Conservation (phyloP, 1,140 invertebrate genomes). For the Radopholus similis region DNA sequence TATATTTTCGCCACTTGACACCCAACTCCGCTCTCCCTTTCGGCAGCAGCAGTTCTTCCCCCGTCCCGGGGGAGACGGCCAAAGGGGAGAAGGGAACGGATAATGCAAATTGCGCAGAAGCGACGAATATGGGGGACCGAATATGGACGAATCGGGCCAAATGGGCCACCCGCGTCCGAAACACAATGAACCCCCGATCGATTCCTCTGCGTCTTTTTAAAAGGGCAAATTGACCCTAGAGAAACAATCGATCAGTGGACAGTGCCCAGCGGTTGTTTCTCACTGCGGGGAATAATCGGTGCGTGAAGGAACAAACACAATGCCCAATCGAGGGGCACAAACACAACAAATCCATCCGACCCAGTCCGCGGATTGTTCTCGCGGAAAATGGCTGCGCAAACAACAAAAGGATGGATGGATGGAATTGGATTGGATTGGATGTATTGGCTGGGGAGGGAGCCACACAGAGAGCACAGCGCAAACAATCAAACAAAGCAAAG, state of each 20-base stretch:
- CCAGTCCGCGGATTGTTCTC: background rate
- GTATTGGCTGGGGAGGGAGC: background rate
- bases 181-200: background rate
- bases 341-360: background rate
- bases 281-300: background rate
- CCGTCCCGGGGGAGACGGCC: background rate
- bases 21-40: background rate
- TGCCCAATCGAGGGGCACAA: background rate
- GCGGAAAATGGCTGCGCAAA: conserved; percentile 1
- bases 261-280: background rate
- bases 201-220: background rate
- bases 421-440: background rate
- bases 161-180: background rate
- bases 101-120: conserved; percentile 7
- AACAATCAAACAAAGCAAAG: background rate
- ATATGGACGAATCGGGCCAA: no score
- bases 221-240: background rate
- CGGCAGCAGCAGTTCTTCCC: background rate
- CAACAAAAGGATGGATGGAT: background rate
- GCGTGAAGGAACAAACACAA: background rate
- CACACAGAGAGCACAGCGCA: no score
- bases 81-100: background rate
- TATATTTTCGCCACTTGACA: background rate
- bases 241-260: background rate
- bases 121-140: no score